These are phyloP conservation scores for Equus przewalskii DNA, from an alignment of 2,113 vertebrate genomes.

Conservation along the genomic window DNA sequence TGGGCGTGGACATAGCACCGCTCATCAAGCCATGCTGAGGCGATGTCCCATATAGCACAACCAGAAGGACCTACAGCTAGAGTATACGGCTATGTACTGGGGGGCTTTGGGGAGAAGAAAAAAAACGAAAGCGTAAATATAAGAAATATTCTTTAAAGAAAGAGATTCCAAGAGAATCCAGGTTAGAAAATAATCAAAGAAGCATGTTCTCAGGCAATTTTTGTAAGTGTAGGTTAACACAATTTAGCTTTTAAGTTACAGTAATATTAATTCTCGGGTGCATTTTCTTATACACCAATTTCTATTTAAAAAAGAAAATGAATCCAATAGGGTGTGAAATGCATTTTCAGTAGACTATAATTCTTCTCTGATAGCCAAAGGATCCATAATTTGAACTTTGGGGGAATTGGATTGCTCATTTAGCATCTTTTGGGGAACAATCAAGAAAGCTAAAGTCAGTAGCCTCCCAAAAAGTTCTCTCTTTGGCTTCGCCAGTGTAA, in stretches of 20 bases:
- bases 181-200: constrained; percentile 2
- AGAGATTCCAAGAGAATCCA: not conserved
- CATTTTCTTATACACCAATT: constrained; percentile 30
- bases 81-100: too few species aligned
- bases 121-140: not conserved
- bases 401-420: not conserved
- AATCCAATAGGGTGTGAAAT: not conserved
- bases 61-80: too few species aligned
- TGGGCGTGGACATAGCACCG: too few species aligned
- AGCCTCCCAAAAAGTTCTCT: constrained; percentile 81
- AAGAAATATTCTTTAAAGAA: not conserved
- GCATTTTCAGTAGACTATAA: constrained; percentile 54
- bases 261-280: not conserved
- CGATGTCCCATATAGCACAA: too few species aligned
- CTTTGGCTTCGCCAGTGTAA: constrained; percentile 55
- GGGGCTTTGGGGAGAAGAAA: too few species aligned
- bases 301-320: not conserved
- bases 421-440: not conserved
- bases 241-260: constrained; percentile 31
- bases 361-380: constrained; percentile 46
- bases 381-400: not conserved
- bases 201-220: not conserved
- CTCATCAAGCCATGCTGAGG: too few species aligned
- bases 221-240: not conserved
- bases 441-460: constrained; percentile 39